Evolutionary conservation across 2,888 invertebrate genomes (phyloP).

Genomic region (Orthonevra nobilis): DNA sequence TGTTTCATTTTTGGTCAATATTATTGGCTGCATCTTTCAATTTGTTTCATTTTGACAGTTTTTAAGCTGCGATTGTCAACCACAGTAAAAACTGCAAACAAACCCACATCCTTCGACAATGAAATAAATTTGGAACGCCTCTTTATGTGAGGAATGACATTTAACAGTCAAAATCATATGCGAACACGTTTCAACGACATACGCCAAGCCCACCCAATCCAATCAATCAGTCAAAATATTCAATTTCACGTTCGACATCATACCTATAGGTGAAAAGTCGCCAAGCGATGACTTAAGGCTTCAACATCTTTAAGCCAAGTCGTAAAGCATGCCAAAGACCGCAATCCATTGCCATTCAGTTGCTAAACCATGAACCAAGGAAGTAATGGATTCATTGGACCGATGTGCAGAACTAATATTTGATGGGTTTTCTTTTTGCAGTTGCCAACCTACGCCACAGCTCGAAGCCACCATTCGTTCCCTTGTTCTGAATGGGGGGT

Average conservation of each 20-base stretch:
- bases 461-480: neutral
- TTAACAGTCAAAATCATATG: too few species aligned
- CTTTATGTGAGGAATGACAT: too few species aligned
- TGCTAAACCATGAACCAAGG: constrained; percentile 41
- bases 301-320: constrained; percentile 52
- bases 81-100: too few species aligned
- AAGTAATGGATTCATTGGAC: constrained; percentile 32
- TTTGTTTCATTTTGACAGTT: too few species aligned
- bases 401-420: constrained; percentile 24
- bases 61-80: too few species aligned
- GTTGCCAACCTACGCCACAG: constrained; percentile 11
- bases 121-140: too few species aligned
- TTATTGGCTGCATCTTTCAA: too few species aligned
- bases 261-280: constrained; percentile 41
- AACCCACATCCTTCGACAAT: too few species aligned
- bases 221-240: constrained; percentile 58
- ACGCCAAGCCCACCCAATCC: too few species aligned
- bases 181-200: too few species aligned
- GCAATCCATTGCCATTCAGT: constrained; percentile 19
- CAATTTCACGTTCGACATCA: constrained; percentile 24
- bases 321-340: constrained; percentile 60
- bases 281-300: constrained; percentile 46
- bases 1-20: too few species aligned
- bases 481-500: too few species aligned
- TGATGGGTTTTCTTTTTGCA: constrained; percentile 12